A percentile compares a stretch with the other conserved stretches of the same genome.
These are phyloP conservation scores for Rhinolophus ferrumequinum DNA, from an alignment of 2,113 vertebrate species.

Conservation along the genomic window DNA sequence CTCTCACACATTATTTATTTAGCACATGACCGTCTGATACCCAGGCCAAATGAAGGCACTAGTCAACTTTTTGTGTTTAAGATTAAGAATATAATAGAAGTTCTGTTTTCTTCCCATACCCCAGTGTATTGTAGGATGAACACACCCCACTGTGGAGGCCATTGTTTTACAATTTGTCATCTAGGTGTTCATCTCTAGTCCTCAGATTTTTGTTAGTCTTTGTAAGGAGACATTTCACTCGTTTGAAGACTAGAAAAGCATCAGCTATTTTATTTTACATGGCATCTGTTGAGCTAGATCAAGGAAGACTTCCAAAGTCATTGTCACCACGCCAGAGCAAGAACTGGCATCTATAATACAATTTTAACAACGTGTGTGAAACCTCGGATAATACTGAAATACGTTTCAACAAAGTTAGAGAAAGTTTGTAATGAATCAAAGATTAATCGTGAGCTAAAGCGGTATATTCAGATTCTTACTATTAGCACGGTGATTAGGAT, in stretches of 20 bases:
- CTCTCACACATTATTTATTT: neutral
- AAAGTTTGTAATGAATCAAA: neutral
- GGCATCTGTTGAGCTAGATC: neutral
- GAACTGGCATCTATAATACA: neutral
- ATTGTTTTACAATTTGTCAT: neutral
- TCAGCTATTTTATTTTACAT: slow-evolving; percentile 21
- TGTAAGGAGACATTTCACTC: neutral
- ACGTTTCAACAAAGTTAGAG: neutral
- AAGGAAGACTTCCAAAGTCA: neutral
- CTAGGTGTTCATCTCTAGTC: neutral
- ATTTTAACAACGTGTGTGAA: neutral
- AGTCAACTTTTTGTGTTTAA: neutral
- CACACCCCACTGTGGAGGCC: neutral
- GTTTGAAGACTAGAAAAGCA: neutral
- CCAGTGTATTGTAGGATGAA: neutral
- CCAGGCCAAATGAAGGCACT: neutral
- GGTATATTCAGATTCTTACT: neutral
- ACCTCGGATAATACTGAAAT: neutral
- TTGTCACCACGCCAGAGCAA: neutral
- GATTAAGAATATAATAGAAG: neutral
- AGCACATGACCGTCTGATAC: neutral
- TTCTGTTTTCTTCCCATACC: neutral
- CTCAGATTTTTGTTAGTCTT: neutral
- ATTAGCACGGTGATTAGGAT: neutral
- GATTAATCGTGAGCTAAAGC: neutral